These are phyloP conservation scores for Dolichopus griseipennis DNA, from an alignment of 2,888 invertebrate species.

Conservation along the genomic window DNA sequence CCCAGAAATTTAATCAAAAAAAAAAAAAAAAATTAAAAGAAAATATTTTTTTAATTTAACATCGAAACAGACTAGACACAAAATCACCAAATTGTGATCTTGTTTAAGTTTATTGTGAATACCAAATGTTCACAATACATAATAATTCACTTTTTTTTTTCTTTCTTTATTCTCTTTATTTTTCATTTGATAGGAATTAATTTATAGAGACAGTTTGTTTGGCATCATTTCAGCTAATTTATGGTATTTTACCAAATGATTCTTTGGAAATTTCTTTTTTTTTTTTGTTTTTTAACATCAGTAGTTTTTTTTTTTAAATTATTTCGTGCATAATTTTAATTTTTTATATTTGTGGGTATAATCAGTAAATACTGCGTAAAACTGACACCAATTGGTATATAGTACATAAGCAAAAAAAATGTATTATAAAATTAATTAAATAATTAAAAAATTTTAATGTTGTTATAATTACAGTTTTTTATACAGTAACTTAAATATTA, in stretches of 20 bases:
- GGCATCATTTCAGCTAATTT: conserved; percentile 3
- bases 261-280: not conserved
- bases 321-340: not conserved
- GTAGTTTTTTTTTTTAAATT: not conserved
- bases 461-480: too few relatives aligned
- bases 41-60: not conserved
- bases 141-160: not conserved
- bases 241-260: not conserved
- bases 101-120: too few relatives aligned
- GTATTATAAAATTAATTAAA: too few relatives aligned
- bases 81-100: not conserved
- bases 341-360: not conserved
- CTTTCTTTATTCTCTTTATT: not conserved
- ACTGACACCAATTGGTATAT: too few relatives aligned
- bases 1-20: too few relatives aligned
- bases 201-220: not conserved
- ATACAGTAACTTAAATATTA: too few relatives aligned
- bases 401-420: too few relatives aligned
- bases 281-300: not conserved
- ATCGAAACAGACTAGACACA: not conserved
- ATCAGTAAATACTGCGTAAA: too few relatives aligned
- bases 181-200: not conserved
- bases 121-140: too few relatives aligned
- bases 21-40: not conserved
- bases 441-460: too few relatives aligned